A percentile compares a stretch with the other conserved stretches of the same genome.
These are phyloP conservation scores for Megaceryle torquata DNA, from an alignment of 2,113 vertebrate species.

Conservation along the genomic window DNA sequence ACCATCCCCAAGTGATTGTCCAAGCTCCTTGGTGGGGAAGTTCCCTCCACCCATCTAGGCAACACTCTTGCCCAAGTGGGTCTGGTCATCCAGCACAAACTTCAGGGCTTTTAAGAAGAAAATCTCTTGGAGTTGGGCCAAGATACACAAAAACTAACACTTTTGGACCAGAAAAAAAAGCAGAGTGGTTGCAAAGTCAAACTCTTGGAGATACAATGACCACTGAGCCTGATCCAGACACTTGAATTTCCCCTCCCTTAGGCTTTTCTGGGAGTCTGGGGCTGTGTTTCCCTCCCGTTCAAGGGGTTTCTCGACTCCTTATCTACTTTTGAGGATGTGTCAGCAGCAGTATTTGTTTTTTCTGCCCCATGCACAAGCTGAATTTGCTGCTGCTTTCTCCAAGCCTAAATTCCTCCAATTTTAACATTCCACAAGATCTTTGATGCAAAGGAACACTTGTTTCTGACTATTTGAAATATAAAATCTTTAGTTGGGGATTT, in stretches of 20 bases:
- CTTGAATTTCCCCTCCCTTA: background rate
- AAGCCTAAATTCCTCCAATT: background rate
- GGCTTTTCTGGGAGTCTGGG: background rate
- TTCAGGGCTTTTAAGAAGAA: background rate
- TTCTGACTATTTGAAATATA: background rate
- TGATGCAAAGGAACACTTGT: background rate
- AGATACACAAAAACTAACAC: fast-evolving
- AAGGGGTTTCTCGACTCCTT: background rate
- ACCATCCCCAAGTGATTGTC: background rate
- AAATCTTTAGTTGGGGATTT: fast-evolving
- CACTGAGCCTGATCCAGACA: fast-evolving
- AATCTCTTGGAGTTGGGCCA: fast-evolving
- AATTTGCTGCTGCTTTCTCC: background rate
- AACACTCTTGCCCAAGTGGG: background rate
- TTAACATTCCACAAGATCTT: background rate
- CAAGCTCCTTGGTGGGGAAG: background rate
- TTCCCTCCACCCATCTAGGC: background rate
- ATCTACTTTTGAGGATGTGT: background rate
- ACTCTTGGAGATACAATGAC: background rate
- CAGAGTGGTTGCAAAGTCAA: background rate
- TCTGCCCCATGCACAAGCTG: fast-evolving
- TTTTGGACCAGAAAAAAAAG: background rate
- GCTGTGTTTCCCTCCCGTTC: fast-evolving
- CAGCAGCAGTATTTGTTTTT: background rate
- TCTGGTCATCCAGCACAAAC: background rate